Evolutionary conservation across 2,888 invertebrate species (phyloP).

Genomic region (Cryptocheilus praepositus): DNA sequence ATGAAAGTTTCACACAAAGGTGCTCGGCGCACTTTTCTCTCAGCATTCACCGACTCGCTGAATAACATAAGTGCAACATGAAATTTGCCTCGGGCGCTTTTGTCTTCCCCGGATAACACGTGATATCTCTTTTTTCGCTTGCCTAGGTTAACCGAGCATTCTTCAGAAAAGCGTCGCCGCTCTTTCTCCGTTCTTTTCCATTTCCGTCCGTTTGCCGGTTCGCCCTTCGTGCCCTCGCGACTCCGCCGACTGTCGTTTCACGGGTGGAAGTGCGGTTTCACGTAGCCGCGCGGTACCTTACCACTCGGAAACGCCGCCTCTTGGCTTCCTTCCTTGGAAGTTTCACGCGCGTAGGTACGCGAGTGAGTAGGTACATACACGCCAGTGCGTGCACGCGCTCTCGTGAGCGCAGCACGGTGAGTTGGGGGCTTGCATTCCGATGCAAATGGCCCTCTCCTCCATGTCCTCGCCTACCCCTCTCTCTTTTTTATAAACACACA

Average conservation of each 20-base stretch:
- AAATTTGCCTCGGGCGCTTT: too few relatives aligned
- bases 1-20: too few relatives aligned
- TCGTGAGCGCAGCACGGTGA: constrained; percentile 35
- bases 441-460: constrained; percentile 60
- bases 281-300: constrained; percentile 9
- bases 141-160: too few relatives aligned
- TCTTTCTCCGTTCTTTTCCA: neutral
- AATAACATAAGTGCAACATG: too few relatives aligned
- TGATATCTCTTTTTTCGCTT: too few relatives aligned
- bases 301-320: constrained; percentile 30
- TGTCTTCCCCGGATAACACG: too few relatives aligned
- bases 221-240: neutral
- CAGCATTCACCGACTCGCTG: too few relatives aligned
- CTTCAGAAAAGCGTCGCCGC: neutral
- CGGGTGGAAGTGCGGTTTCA: too few relatives aligned
- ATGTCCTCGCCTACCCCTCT: constrained; percentile 27
- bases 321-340: constrained; percentile 45
- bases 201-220: neutral
- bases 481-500: constrained; percentile 18
- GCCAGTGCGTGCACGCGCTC: constrained; percentile 31
- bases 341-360: constrained; percentile 39
- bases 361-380: constrained; percentile 36
- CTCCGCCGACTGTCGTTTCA: too few relatives aligned
- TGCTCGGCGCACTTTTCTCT: too few relatives aligned
- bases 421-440: constrained; percentile 64